Evolutionary conservation across 2,797 vertebrate species (phyloP).

Genomic region (Channa striata): DNA sequence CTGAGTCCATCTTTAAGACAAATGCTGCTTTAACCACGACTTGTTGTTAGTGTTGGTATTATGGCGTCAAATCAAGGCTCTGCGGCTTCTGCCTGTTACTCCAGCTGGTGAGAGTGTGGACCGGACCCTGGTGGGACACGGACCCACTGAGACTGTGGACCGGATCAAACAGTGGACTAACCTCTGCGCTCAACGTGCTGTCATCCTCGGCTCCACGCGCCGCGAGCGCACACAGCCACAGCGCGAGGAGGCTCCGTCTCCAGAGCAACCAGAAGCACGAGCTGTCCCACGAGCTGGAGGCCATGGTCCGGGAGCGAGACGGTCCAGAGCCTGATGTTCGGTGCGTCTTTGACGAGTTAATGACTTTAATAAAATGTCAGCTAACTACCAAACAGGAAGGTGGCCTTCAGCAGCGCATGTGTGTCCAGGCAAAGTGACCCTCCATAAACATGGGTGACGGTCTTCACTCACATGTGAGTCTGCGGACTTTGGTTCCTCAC

Average conservation of each 20-base stretch:
- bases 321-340: not conserved
- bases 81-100: no score
- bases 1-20: no score
- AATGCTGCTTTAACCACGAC: no score
- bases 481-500: no score
- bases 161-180: slow-evolving; percentile 47
- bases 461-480: not conserved
- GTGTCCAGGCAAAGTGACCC: not conserved
- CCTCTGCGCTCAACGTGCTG: slow-evolving; percentile 81
- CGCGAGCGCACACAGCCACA: slow-evolving; percentile 73
- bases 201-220: slow-evolving; percentile 70
- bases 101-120: no score
- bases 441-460: not conserved
- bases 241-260: slow-evolving; percentile 80
- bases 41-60: no score
- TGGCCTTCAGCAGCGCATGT: slow-evolving; percentile 11
- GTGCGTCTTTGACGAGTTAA: not conserved
- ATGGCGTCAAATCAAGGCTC: no score
- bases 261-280: slow-evolving; percentile 76
- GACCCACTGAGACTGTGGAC: no score
- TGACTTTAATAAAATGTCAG: not conserved
- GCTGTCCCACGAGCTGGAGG: slow-evolving; percentile 61
- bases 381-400: slow-evolving; percentile 6
- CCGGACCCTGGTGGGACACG: no score
- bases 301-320: slow-evolving; percentile 66